A percentile compares a stretch with the other conserved stretches of the same genome.
Conservation (phyloP, 2,888 invertebrate species). For the Catocala nupta region DNA sequence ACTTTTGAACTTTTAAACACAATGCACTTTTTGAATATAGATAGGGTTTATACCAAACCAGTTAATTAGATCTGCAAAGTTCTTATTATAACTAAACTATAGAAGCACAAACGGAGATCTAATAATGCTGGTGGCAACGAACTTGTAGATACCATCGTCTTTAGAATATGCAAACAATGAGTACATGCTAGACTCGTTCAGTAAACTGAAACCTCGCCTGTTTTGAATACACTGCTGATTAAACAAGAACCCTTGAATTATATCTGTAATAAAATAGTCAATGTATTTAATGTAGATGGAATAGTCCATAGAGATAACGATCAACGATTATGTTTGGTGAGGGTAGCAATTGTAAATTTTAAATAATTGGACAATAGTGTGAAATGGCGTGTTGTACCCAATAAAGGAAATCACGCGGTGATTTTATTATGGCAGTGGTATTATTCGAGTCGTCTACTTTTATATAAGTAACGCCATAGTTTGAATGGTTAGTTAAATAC, state of each 20-base stretch:
- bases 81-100: conserved; percentile 26
- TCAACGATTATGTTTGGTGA: conserved; percentile 27
- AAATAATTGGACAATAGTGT: conserved; percentile 53
- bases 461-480: conserved; percentile 27
- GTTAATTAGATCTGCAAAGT: conserved; percentile 38
- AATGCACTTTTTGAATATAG: conserved; percentile 35
- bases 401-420: conserved; percentile 44
- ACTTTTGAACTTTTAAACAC: conserved; percentile 33
- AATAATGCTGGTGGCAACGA: conserved; percentile 42
- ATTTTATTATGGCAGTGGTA: conserved; percentile 38
- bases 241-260: conserved; percentile 44
- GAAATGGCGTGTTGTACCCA: conserved; percentile 42
- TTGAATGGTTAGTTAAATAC: conserved; percentile 40
- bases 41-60: conserved; percentile 28
- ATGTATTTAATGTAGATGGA: conserved; percentile 35
- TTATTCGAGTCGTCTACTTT: conserved; percentile 37
- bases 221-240: conserved; percentile 61
- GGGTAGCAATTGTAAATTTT: conserved; percentile 48
- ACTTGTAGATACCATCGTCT: conserved; percentile 47
- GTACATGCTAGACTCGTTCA: conserved; percentile 42
- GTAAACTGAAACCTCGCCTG: conserved; percentile 46
- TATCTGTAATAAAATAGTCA: conserved; percentile 45
- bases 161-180: conserved; percentile 63
- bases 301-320: conserved; percentile 33
- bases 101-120: conserved; percentile 42